Conservation (phyloP, 2,113 vertebrate genomes). For the Brachionichthys hirsutus region DNA sequence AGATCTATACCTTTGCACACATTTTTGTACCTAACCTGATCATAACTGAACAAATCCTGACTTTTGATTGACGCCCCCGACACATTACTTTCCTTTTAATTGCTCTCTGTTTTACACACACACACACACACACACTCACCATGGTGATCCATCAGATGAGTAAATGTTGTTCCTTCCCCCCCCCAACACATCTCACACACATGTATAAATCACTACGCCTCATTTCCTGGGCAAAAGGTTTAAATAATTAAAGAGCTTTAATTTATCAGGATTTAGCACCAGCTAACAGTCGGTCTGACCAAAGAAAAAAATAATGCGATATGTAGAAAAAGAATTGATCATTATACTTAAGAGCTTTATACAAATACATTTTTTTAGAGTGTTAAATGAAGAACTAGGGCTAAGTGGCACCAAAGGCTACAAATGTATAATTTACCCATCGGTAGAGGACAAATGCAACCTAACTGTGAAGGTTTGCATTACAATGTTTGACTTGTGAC, state of each 20-base stretch:
- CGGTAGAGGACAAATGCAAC: conserved; percentile 30
- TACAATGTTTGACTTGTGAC: conserved; percentile 18
- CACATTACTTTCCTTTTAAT: conserved; percentile 32
- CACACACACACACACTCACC: conserved; percentile 19
- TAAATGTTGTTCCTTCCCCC: conserved; percentile 64
- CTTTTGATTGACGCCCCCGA: conserved; percentile 4
- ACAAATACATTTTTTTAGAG: conserved; percentile 49
- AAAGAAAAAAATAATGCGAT: conserved; percentile 42
- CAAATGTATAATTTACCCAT: conserved; percentile 41
- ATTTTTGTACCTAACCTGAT: neutral
- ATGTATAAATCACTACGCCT: conserved; percentile 72
- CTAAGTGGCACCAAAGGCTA: conserved; percentile 38
- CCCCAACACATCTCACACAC: conserved; percentile 59
- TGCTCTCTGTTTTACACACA: neutral
- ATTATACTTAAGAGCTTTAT: conserved; percentile 41
- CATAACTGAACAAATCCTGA: conserved; percentile 23
- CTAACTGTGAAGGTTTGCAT: conserved; percentile 10
- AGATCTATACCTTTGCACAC: neutral
- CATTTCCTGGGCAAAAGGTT: conserved; percentile 73
- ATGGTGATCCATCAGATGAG: conserved; percentile 65
- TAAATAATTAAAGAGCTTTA: conserved; percentile 82
- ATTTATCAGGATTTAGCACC: conserved; percentile 78
- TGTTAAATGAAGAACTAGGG: conserved; percentile 21
- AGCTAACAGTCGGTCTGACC: conserved; percentile 62
- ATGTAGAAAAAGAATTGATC: conserved; percentile 21